These are phyloP conservation scores for Osmerus eperlanus DNA, from an alignment of 2,113 vertebrate genomes.

Conservation along the genomic window DNA sequence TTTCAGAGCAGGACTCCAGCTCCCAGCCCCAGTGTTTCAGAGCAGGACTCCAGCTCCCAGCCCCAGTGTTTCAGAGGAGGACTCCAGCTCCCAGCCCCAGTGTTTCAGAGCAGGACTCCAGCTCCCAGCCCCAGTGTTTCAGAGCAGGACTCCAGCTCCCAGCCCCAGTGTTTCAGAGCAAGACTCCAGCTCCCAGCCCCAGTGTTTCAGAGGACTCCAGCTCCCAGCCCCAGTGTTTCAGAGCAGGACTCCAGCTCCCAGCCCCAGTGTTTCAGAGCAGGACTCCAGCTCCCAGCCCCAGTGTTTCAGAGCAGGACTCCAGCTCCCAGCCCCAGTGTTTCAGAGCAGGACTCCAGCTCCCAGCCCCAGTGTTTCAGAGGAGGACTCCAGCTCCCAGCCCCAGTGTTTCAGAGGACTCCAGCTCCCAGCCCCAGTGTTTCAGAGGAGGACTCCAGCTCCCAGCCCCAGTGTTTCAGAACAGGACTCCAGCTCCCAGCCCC, in stretches of 20 bases:
- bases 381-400: conserved; percentile 47
- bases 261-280: conserved; percentile 22
- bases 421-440: conserved; percentile 3
- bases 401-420: conserved; percentile 19
- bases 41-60: too few species aligned
- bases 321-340: too few species aligned
- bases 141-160: too few species aligned
- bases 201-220: conserved; percentile 37
- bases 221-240: conserved; percentile 4
- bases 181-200: too few species aligned
- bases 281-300: neutral
- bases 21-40: neutral
- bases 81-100: conserved; percentile 31
- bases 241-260: conserved; percentile 30
- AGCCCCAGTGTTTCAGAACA: conserved; percentile 18
- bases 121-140: neutral
- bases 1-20: conserved; percentile 39
- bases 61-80: too few species aligned
- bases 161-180: too few species aligned
- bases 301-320: neutral
- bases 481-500: conserved; percentile 1
- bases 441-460: too few species aligned
- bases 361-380: too few species aligned
- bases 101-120: conserved; percentile 25
- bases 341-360: too few species aligned